phyloP scores from a whole-genome alignment of 64 coral and sea anemone genomes.

The Montipora foliosa region DNA sequence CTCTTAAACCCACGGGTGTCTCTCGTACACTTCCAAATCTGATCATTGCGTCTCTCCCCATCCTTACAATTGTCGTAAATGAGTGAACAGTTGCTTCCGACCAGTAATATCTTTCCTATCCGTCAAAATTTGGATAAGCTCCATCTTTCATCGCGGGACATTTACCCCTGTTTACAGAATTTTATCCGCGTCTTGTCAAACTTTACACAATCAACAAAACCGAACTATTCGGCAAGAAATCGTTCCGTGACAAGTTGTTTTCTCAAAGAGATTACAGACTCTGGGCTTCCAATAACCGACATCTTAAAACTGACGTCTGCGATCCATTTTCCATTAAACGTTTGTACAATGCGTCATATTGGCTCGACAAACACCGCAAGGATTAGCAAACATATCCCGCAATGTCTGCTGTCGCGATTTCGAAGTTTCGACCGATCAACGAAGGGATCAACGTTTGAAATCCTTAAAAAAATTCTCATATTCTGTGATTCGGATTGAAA shows the following conservation, averaged over 20 bases:
- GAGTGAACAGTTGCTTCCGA: not conserved
- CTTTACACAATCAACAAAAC: not conserved
- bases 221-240: not conserved
- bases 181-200: not conserved
- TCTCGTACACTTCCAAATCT: no score
- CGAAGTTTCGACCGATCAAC: not conserved
- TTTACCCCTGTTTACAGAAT: not conserved
- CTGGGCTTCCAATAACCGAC: not conserved
- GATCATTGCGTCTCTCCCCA: no score
- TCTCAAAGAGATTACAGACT: constrained; percentile 13
- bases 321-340: not conserved
- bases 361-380: not conserved
- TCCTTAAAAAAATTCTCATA: no score
- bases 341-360: not conserved
- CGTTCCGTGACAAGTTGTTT: constrained; percentile 42
- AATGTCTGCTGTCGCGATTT: not conserved
- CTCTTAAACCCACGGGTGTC: no score
- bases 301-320: not conserved
- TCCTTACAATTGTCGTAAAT: no score
- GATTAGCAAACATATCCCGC: constrained; percentile 32
- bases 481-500: not conserved
- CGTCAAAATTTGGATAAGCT: not conserved
- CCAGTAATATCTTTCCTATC: no score
- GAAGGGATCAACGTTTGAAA: not conserved
- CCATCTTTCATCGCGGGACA: not conserved